Conservation (phyloP, 2,113 vertebrate species). For the Pelecanoides urinatrix region DNA sequence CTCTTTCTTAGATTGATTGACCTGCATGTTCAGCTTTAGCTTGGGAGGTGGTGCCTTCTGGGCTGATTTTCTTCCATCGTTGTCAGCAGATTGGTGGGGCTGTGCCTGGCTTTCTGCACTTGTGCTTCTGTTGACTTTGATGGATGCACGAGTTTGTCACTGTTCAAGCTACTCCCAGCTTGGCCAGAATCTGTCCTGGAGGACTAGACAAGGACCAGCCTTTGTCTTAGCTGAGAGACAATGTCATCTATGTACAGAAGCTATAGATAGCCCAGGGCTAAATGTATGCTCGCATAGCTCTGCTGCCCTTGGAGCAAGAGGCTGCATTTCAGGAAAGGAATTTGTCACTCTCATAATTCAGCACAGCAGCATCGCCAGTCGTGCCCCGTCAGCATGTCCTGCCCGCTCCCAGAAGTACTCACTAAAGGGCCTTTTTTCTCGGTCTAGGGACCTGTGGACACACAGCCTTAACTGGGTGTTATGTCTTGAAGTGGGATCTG, state of each 20-base stretch:
- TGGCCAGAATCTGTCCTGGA: background rate
- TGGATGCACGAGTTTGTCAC: background rate
- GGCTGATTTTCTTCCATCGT: background rate
- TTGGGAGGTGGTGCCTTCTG: background rate
- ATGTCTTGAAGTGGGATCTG: background rate
- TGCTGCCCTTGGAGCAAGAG: background rate
- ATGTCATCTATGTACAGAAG: background rate
- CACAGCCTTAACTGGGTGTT: background rate
- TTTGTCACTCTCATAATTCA: background rate
- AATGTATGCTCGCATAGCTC: background rate
- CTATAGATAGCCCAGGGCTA: background rate
- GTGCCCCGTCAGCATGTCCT: fast-evolving
- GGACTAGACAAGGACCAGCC: background rate
- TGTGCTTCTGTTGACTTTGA: background rate
- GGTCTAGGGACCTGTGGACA: background rate
- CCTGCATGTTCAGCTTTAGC: background rate
- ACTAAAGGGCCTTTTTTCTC: background rate
- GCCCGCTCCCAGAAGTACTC: background rate
- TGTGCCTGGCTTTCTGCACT: background rate
- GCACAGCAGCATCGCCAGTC: background rate
- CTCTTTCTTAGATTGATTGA: background rate
- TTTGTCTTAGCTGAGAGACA: background rate
- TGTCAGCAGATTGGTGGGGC: background rate
- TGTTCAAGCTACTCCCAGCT: background rate
- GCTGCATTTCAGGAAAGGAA: background rate